Base-by-base conservation (phyloP, 1,140 invertebrate genomes). In the Plectus sambesii region DNA sequence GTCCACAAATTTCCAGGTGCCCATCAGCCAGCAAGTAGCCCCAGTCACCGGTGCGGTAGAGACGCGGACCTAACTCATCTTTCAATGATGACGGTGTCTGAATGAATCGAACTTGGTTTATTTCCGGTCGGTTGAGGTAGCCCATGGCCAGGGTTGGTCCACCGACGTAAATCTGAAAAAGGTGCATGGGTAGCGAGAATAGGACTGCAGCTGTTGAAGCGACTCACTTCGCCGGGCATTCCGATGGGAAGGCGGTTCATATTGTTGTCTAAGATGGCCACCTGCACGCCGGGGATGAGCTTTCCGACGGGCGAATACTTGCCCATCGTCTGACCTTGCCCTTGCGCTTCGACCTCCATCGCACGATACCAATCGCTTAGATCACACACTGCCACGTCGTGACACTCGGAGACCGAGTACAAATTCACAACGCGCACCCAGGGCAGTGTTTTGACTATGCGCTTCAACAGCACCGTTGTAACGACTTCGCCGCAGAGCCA, bases 31-130 rank as follows among this genome's bases (percentile, higher is more conserved):
- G 57, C 51, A 75, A 58, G 58, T 75, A 76, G 4, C 74, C 75
- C 72, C 72, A 74, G 60, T 75, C 73, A 4, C 74, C 74, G 8
- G 73, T 74, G 33, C 69, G 60, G 47, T 76, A 77, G 45, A 76
- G 58, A 20, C 66, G 51, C 19, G 61, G 56, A 6, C 60, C 60
- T n/a, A 66, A 24, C 35, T 66, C 63, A n/a, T 29, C 17, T 26
- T 51, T 49, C 15, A 54, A 53, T 15, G 62, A 60, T 24, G 45
- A 36, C 2, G 62, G 65, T 37, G 61, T 58, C 5, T 47, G 25
- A 12, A 77, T 67, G 55, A 77, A 77, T 25, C 72, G 51, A 37
- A 67, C 42, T 19, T 60, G 60, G 50, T 74, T 75, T 35, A 75
- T 48, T 40, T 77, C 70, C 1, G 75, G 76, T 40, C 72, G 56